Base-by-base conservation (phyloP, 2,113 vertebrate species). In the Etia nguti region DNA sequence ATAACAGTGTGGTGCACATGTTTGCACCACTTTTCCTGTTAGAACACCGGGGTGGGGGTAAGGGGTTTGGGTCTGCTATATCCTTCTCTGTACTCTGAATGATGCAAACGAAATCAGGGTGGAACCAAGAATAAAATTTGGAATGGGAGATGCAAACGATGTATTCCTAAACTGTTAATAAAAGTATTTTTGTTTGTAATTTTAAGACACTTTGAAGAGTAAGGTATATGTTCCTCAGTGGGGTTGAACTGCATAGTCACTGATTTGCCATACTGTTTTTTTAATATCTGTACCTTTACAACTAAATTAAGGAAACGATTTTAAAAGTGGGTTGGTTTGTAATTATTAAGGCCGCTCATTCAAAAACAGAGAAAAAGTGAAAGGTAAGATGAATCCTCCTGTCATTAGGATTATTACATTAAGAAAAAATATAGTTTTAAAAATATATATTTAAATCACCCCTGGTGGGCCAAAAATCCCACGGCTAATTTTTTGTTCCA, bases 131-230 rank as follows among this genome's bases (percentile, higher is more conserved):
- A 55, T 57, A 29, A 80, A 73, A 79, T 50, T 82, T 75, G 80
- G 68, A 88, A 92, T 80, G 54, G 68, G 90, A 93, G 80, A 88
- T 80, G 48, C 55, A 82, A 86, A 83, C 52, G 2, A 80, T 90
- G 80, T 94, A 90, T 95, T 95, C 94, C 87, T 83, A 94, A 95
- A 94, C 89, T 94, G 95, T 95, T 94, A 96, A 96, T 96, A 95
- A 96, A 96, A 91, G 54, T 73, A 57, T 82, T 92, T 88, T 84
- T 84, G 43, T 90, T 91, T 82, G 83, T 90, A 81, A 41, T 77
- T 52, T 77, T 34, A 29, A 50, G 24, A 29, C 43, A 77, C 73
- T n/a, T 77, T 31, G 26, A 52, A 52, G 73, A 77, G 46, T 31
- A 50, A 77, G 24, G n/a, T 34, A 12, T n/a, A 31, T 31, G 16